A percentile compares a stretch with the other conserved stretches of the same genome.
These are phyloP conservation scores for Hyalella azteca DNA, from an alignment of 2,888 invertebrate genomes.

Conservation along the genomic window DNA sequence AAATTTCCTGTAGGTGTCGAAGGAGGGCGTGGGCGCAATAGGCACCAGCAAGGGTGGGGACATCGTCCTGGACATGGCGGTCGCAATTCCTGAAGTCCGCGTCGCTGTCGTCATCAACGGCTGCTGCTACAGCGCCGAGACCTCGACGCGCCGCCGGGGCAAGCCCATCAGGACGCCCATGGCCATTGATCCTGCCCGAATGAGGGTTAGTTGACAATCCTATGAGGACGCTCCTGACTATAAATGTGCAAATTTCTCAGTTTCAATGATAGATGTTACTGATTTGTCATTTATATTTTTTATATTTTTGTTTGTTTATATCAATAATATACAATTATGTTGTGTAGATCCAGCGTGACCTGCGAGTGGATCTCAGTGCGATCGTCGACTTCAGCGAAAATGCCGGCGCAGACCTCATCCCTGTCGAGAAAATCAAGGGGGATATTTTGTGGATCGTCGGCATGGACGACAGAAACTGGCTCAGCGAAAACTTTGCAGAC, in stretches of 20 bases:
- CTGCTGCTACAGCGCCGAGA: background rate
- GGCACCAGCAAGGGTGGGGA: constrained; percentile 52
- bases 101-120: constrained; percentile 45
- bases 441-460: constrained; percentile 52
- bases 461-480: constrained; percentile 44
- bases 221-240: too few relatives aligned
- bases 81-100: constrained; percentile 42
- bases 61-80: constrained; percentile 47
- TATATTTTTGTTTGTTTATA: background rate
- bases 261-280: too few relatives aligned
- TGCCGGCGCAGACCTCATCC: constrained; percentile 37
- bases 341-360: background rate
- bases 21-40: constrained; percentile 48
- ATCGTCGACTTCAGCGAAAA: background rate
- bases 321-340: background rate
- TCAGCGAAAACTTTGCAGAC: constrained; percentile 41
- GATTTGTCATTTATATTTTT: background rate
- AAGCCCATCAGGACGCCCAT: background rate
- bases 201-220: background rate
- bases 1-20: constrained; percentile 40
- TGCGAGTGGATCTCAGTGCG: background rate
- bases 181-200: background rate
- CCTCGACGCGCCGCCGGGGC: background rate
- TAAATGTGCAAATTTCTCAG: too few relatives aligned
- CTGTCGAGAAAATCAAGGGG: constrained; percentile 48